Percentiles rank a stretch among this genome's conserved stretches.
Evolutionary conservation across 2,113 vertebrate genomes (phyloP).

Genomic region (Saccopteryx bilineata): DNA sequence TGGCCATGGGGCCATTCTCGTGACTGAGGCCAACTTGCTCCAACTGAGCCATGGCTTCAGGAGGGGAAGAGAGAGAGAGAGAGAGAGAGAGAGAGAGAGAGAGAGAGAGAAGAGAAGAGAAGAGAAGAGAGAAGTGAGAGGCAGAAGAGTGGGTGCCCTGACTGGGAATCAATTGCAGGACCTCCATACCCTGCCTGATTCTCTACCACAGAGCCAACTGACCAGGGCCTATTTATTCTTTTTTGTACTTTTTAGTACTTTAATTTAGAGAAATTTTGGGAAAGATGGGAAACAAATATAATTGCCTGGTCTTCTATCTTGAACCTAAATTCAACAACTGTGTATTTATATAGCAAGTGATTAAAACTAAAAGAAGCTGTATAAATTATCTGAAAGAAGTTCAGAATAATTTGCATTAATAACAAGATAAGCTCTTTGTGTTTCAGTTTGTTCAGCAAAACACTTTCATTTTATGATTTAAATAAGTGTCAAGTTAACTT

Average conservation of each 20-base stretch:
- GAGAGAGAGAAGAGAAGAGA: too few relatives aligned
- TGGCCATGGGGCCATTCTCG: too few relatives aligned
- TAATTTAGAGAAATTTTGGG: neutral
- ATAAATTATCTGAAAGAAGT: neutral
- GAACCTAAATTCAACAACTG: neutral
- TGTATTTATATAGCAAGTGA: neutral
- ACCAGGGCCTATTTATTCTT: neutral
- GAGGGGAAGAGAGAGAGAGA: too few relatives aligned
- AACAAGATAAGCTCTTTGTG: neutral
- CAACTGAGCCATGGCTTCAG: too few relatives aligned
- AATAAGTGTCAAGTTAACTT: neutral
- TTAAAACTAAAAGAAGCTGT: slow-evolving; percentile 17
- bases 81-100: too few relatives aligned
- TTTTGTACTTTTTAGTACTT: neutral
- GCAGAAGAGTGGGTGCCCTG: too few relatives aligned
- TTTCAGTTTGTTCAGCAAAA: slow-evolving; percentile 40
- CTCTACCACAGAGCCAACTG: too few relatives aligned
- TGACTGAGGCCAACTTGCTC: too few relatives aligned
- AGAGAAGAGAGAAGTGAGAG: too few relatives aligned
- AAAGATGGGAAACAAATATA: neutral
- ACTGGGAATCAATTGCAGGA: too few relatives aligned
- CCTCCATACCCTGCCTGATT: too few relatives aligned
- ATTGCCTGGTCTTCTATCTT: neutral
- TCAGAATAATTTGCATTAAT: slow-evolving; percentile 26
- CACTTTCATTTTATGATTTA: slow-evolving; percentile 13